A percentile compares a stretch with the other conserved stretches of the same genome.
Evolutionary conservation across 2,888 invertebrate species (phyloP).

Genomic region (Dromius quadrimaculatus): DNA sequence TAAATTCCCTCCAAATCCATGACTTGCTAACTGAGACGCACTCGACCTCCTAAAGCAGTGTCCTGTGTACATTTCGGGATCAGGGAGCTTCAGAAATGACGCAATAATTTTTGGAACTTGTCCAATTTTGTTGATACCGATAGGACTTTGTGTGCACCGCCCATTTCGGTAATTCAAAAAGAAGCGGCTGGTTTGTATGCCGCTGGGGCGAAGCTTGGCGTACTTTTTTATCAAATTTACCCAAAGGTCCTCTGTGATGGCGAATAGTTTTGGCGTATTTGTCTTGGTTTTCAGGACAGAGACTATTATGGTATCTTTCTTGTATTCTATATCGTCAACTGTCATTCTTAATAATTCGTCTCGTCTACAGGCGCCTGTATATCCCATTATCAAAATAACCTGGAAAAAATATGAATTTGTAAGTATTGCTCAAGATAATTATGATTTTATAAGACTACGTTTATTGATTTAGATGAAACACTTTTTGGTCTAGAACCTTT

Average conservation of each 20-base stretch:
- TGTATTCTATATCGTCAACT: conserved; percentile 46
- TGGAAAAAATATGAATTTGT: conserved; percentile 34
- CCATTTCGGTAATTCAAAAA: not conserved
- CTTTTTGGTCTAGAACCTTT: too few species aligned
- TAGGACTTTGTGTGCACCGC: not conserved
- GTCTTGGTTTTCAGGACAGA: not conserved
- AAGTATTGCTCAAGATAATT: not conserved
- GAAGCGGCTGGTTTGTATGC: not conserved
- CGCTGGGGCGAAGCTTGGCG: not conserved
- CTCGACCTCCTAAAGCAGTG: not conserved
- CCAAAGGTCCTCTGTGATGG: not conserved
- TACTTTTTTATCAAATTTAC: conserved; percentile 12
- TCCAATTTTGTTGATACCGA: not conserved
- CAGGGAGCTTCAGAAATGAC: not conserved
- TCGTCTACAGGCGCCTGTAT: conserved; percentile 53
- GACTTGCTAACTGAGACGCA: not conserved
- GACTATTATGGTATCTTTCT: conserved; percentile 31
- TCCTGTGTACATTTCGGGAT: conserved; percentile 1
- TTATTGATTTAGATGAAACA: too few species aligned
- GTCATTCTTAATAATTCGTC: conserved; percentile 52
- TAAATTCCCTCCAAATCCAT: not conserved
- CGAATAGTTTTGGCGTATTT: not conserved
- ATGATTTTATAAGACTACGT: too few species aligned
- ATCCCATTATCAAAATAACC: conserved; percentile 49
- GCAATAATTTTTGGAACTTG: not conserved